Base-by-base conservation (phyloP, 1,140 invertebrate species). In the Phthorimaea operculella region DNA sequence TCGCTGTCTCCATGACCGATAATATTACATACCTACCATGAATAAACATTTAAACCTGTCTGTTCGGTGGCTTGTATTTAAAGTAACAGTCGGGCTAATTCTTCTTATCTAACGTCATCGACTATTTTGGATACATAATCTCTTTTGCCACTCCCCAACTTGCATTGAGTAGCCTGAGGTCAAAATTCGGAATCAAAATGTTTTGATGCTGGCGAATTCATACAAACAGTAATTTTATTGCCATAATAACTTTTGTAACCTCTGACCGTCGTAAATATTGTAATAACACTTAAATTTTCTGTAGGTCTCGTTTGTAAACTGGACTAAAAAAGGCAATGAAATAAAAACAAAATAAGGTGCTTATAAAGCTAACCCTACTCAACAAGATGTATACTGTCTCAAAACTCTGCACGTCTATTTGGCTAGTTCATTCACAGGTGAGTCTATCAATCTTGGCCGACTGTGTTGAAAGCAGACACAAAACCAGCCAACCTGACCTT, bases 371-470 rank as follows among this genome's bases (percentile, higher is more conserved):
- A 39, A 39, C 36, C 36, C 48, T 28, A 28, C 21, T 33, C 21
- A n/a, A 6, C 17, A 28, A 21, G 17, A 50, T 28, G 28, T 50
- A 50, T 50, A 11, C 15, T 47, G 44, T 15, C 10, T 18, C 21
- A 21, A 50, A 33, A 50, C 6, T 50, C 48, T 18, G 18, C 21
- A 28, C 17, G 48, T 47, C n/a, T 75, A 76, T 76, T 79, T 76
- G 50, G 58, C 54, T 58, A 76, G 74, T 74, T 74, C 76, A 68
- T 77, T 79, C 73, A 71, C 73, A 63, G 62, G 62, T 61, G 55
- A 68, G 68, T 71, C 71, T 69, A 79, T 79, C 76, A 79, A 77
- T 79, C 76, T 76, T 62, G 62, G 53, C 66, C 21, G 21, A 4
- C 21, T 15, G 9, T 18, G 12, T 15, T 47, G 45, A 47, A 47